Evolutionary conservation across 1,140 invertebrate species (phyloP).

Genomic region (Ceratina calcarata): DNA sequence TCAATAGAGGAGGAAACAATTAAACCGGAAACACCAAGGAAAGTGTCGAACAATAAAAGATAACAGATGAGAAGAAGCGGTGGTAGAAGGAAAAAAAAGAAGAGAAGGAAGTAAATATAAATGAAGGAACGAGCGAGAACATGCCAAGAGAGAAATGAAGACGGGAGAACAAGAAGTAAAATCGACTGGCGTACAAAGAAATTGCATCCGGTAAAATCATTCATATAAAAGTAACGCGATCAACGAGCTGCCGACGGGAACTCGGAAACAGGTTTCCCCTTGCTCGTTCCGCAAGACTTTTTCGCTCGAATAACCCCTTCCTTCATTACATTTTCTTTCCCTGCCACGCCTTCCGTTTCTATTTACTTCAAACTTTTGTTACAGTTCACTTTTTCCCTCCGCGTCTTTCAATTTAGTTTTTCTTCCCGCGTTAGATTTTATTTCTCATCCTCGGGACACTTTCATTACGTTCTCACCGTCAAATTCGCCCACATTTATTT

Average conservation of each 20-base stretch:
- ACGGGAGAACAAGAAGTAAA: constrained; percentile 1
- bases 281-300: background rate
- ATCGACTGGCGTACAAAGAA: background rate
- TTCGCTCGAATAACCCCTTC: background rate
- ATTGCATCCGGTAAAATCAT: constrained; percentile 3
- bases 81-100: background rate
- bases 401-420: background rate
- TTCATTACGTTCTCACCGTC: no score
- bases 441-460: no score
- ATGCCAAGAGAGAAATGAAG: background rate
- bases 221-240: constrained; percentile 14
- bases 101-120: constrained; percentile 26
- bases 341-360: background rate
- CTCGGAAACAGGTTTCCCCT: background rate
- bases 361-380: background rate
- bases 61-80: no score
- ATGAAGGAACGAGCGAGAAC: constrained; percentile 4
- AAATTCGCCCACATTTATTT: no score
- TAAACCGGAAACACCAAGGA: no score
- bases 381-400: no score
- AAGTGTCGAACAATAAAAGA: no score
- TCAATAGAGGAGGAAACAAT: no score
- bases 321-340: background rate
- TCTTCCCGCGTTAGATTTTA: no score
- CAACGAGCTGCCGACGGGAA: background rate